Base-by-base conservation (phyloP, 1,140 invertebrate genomes). In the Anastrepha ludens region DNA sequence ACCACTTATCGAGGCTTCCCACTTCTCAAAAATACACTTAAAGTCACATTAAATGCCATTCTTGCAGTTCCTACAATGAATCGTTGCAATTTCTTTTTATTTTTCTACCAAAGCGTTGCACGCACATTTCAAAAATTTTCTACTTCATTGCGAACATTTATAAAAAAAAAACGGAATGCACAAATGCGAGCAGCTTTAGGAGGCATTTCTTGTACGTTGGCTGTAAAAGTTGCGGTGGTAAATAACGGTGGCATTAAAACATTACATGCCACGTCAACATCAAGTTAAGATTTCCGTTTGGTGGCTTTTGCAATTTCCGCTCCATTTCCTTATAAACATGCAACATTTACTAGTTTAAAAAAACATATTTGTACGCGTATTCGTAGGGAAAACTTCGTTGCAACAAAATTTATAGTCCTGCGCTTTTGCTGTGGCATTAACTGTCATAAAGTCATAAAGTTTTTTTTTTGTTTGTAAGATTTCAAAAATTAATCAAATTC, bases 271-370 rank as follows among this genome's bases (percentile, higher is more conserved):
- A 81, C 47, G 44, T 50, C 74, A 81, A 55, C 74, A 55, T 81
- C 74, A 81, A 81, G 47, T 50, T 81, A 81, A 81, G 47, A 81
- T 81, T 81, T 81, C 74, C 74, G 74, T 81, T 81, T 11, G 74
- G 50, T 55, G 74, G 74, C 74, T 81, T 81, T 81, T 81, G 74
- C 47, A 81, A 81, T 81, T 81, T 81, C 74, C 74, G 74, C 55
- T 81, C 74, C 47, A 81, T 81, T 81, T 81, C 74, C 74, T 81
- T 81, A 29, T 55, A 2, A 17, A 55, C n/a, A 55, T 11, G n/a
- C 9, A 58, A 8, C n/a, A 81, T 81, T 47, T 55, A 55, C 50
- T 55, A 8, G 0, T 8, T 55, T 55, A 11, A 6, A 11, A 55
- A 55, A 55, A 39, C 3, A 81, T 81, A 3, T 81, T 29, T 81